Evolutionary conservation across 2,797 vertebrate genomes (phyloP), one percentile per base, ranked within the genome.

Genomic region (Carcharodon carcharias): DNA sequence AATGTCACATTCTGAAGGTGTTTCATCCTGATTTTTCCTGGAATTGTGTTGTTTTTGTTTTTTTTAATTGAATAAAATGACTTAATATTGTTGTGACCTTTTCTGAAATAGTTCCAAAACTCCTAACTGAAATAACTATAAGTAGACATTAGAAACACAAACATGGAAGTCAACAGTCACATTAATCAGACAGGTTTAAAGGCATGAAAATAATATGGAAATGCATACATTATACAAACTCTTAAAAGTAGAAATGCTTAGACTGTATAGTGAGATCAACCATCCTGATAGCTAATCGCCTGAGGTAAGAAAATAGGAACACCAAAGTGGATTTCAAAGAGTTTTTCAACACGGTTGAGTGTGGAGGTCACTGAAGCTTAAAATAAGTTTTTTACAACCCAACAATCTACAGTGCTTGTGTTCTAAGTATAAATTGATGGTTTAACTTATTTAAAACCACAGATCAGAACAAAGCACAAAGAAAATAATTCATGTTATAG

Each of bases 31-130:
- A 93, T 93, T 93, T 23, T 26, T 28, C 45, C 11, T 63, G 40
- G 45, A 93, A 93, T n/a, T 40, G 63, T 45, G 16, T 45, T 65
- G n/a, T 45, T 65, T 45, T 93, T 18, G 3, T 40, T 40, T 45
- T 45, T 50, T 93, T 45, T 65, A 12, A 65, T 67, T 11, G n/a
- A 93, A 4, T 65, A 67, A 40, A 45, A 93, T 93, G 16, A 26
- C 61, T 93, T 93, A 45, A 93, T 93, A 93, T 67, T 93, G 23
- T 67, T 65, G 91, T 67, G n/a, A 67, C 91, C 21, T 67, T 63
- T 92, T 63, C 58, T 45, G 61, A 93, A 93, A 65, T 67, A 11
- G 61, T 26, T 93, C 91, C n/a, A 67, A 91, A 93, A 35, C 31
- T 92, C 11, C 9, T 40, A 65, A 93, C 8, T 45, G 21, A 40